Conservation (phyloP, 2,888 invertebrate genomes). For the Drosophila stalkeri region DNA sequence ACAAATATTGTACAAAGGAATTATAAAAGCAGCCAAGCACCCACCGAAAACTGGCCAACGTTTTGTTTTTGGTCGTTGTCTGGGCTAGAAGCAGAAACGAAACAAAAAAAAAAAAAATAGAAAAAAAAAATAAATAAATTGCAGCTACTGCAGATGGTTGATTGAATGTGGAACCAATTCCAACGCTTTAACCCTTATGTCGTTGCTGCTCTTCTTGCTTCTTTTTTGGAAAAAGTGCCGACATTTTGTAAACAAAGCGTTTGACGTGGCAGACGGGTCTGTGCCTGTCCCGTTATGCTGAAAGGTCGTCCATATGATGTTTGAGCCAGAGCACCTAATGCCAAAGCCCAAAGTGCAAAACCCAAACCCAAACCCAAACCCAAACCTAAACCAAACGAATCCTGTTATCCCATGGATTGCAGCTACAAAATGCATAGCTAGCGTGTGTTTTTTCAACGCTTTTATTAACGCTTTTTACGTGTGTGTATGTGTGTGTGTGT, state of each 20-base stretch:
- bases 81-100: conserved; percentile 35
- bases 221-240: conserved; percentile 54
- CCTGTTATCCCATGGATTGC: conserved; percentile 49
- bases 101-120: not conserved
- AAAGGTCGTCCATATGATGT: conserved; percentile 47
- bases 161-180: conserved; percentile 59
- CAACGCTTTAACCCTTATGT: conserved; percentile 1
- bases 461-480: conserved; percentile 34
- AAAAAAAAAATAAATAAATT: conserved; percentile 3
- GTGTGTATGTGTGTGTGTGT: conserved; percentile 4
- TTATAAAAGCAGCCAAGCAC: conserved; percentile 64
- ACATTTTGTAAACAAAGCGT: conserved; percentile 68
- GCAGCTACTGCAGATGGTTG: conserved; percentile 54
- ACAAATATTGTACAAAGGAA: conserved; percentile 79
- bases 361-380: not conserved
- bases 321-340: conserved; percentile 52
- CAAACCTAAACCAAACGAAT: conserved; percentile 29
- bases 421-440: conserved; percentile 51
- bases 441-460: conserved; percentile 35
- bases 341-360: conserved; percentile 12
- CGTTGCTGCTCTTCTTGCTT: not conserved
- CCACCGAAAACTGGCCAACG: conserved; percentile 47
- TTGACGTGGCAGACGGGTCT: conserved; percentile 23
- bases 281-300: conserved; percentile 16
- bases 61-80: conserved; percentile 63